These are phyloP conservation scores for Ammospiza caudacuta DNA, from an alignment of 2,113 vertebrate species.

Conservation along the genomic window DNA sequence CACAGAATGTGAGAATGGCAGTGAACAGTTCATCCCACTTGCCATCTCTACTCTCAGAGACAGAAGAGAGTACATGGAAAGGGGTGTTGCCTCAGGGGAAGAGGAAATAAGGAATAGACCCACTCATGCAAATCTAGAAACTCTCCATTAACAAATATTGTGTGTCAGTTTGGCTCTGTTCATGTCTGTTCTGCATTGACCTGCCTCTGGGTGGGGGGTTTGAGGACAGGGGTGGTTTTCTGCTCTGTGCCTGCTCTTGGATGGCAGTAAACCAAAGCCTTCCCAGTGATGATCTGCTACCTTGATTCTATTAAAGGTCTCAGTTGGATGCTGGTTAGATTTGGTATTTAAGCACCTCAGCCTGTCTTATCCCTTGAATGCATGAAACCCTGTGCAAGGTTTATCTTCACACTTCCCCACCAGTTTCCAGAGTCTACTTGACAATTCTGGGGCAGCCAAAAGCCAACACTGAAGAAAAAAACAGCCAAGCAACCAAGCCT, in stretches of 20 bases:
- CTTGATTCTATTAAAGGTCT: neutral
- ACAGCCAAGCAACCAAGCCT: neutral
- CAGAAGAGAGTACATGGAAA: neutral
- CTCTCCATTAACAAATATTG: neutral
- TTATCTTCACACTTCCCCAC: neutral
- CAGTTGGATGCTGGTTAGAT: neutral
- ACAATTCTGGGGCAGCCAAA: slow-evolving; percentile 13
- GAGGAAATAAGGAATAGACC: fast-evolving
- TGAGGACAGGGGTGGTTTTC: neutral
- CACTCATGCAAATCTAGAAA: neutral
- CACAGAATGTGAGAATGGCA: neutral
- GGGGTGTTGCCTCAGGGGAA: neutral
- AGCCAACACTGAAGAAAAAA: neutral
- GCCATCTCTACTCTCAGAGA: neutral
- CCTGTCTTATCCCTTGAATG: neutral
- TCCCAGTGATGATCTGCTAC: neutral
- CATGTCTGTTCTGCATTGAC: neutral
- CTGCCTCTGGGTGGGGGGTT: neutral
- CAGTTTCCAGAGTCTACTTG: neutral
- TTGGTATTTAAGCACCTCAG: neutral
- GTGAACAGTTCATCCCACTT: neutral
- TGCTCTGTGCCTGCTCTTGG: neutral
- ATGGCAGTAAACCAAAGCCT: neutral
- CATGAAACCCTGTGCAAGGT: neutral
- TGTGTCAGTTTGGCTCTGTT: neutral